phyloP scores from a whole-genome alignment of 2,113 vertebrate genomes.

The Etheostoma spectabile region DNA sequence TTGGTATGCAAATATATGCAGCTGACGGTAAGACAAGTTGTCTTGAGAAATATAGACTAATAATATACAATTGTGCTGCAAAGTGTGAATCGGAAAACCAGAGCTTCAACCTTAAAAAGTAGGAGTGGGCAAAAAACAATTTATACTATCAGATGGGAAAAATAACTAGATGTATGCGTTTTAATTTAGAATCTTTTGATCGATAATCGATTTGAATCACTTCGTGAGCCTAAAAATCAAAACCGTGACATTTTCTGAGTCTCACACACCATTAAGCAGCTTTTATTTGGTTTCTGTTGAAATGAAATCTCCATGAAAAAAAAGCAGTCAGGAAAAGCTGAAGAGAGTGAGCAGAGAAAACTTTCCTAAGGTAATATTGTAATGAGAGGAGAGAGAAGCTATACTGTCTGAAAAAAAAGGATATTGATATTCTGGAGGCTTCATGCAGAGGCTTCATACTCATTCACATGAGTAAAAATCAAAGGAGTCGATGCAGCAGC shows the following conservation, averaged over 20 bases:
- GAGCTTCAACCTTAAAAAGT: constrained; percentile 21
- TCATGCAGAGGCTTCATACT: constrained; percentile 53
- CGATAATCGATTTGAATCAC: too few species aligned
- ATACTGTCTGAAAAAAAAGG: constrained; percentile 58
- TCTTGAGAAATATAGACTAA: constrained; percentile 51
- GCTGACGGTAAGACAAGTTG: constrained; percentile 28
- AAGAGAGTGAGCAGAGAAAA: constrained; percentile 28
- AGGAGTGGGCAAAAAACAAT: too few species aligned
- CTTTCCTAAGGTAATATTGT: constrained; percentile 55
- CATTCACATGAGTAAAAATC: constrained; percentile 65
- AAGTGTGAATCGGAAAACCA: constrained; percentile 37
- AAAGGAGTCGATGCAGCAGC: constrained; percentile 58
- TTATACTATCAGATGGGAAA: too few species aligned
- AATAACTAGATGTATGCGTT: too few species aligned
- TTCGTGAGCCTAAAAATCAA: too few species aligned
- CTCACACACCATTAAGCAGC: background rate
- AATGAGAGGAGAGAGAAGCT: constrained; percentile 45
- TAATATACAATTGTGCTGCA: constrained; percentile 29
- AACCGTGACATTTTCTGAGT: too few species aligned
- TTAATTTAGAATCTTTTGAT: too few species aligned
- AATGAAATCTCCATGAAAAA: constrained; percentile 18
- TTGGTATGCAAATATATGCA: constrained; percentile 47
- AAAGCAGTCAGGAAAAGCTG: constrained; percentile 8
- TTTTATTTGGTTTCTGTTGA: constrained; percentile 37
- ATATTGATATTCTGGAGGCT: constrained; percentile 71